Evolutionary conservation across 2,888 invertebrate species (phyloP), one percentile per base, ranked within the genome.

Genomic region (Machimus rusticus): DNA sequence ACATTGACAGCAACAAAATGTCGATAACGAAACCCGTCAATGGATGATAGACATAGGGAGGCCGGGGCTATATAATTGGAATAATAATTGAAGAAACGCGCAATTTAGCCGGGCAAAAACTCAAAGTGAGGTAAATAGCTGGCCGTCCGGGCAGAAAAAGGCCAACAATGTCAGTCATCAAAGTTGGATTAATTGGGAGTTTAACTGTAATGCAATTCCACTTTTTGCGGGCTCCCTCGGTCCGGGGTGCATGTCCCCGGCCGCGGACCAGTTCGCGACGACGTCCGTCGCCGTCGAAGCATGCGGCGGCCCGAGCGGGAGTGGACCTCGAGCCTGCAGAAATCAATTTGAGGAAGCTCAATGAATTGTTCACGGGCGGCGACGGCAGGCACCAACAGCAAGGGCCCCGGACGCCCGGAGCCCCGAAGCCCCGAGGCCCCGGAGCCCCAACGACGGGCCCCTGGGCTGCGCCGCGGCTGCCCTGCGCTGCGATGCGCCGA

Each of bases 161-260:
- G 76, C 79, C 85, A 89, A 88, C 89, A 89, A 89, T 89, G 89
- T 89, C 89, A 89, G 89, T 89, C 89, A 89, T 89, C 89, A 89
- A 89, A 89, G 89, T 87, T 89, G 89, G 89, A 89, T 89, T 89
- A 89, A 89, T 89, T 89, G 89, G 89, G 87, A 89, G 88, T 89
- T 89, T 89, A 89, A 89, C 89, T 89, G 88, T 88, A 89, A 89
- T 89, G 88, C 85, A 78, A 89, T 89, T 86, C 89, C 51, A 46
- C 79, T 87, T 89, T 85, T 89, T 86, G 37, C 19, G 12, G 86
- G 28, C 39, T 46, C 34, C 51, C 51, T 14, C 39, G 31, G 51
- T 12, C 19, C 16, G 51, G 74, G 86, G 51, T 76, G 76, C 14
- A 74, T 51, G 78, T 77, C 46, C 87, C 31, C 74, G 19, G 16